Evolutionary conservation across 2,113 vertebrate genomes (phyloP), one percentile per base, ranked within the genome.

Genomic region (Sterrhoptilus dennistouni): DNA sequence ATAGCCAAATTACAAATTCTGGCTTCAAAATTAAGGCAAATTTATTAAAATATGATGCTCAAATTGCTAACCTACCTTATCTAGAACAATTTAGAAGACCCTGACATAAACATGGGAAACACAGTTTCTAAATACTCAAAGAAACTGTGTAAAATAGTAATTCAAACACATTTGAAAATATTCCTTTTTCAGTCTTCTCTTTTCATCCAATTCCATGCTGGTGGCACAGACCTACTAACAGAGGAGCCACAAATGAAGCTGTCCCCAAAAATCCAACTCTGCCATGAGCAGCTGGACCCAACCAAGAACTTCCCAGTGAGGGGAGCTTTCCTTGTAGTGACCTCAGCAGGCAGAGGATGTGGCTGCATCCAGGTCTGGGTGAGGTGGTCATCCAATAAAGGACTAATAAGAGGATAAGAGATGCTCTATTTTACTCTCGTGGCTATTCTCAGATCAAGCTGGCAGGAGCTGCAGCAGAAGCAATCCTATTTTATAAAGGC

Each of bases 371-470:
- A 77, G 79, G 88, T 83, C 64, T n/a, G 50, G 69, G 50, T 56
- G 71, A 90, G 63, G 68, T 61, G 68, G 59, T 92, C 95, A 96
- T 70, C 80, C 95, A 93, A 83, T 74, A 95, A 90, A 86, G 81
- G 19, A 89, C 59, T 7, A 53, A 7, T 80, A 86, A 83, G 83
- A 95, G 91, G 86, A 60, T 78, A 95, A 89, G 42, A 77, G 64
- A 83, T 70, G 71, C 63, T 93, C 85, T 83, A 22, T 75, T 95
- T 92, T 81, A 69, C 83, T 47, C 79, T 35, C 24, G 5, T 3
- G 20, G 83, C 89, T 93, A 66, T 95, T 97, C 89, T 93, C 86
- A 95, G 80, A 93, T 63, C 76, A 90, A 90, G 90, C 74, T 60
- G 60, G 75, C 40, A 80, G 70, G 57, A 84, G 64, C 77, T 79